Base-by-base conservation (phyloP, 1,140 invertebrate genomes). In the Bombus pyrosoma region DNA sequence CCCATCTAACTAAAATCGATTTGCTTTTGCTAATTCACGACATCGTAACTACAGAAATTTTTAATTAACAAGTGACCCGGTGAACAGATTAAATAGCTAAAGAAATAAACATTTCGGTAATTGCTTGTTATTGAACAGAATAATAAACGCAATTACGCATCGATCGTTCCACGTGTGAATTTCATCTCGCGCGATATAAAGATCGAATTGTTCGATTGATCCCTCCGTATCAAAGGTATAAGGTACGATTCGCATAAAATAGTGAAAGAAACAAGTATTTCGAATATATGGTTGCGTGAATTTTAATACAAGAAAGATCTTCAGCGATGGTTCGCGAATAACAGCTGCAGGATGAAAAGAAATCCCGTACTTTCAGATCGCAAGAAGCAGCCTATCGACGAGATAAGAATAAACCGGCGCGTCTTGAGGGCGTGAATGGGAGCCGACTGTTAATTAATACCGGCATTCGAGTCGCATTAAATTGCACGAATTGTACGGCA, bases 61-160 rank as follows among this genome's bases (percentile, higher is more conserved):
- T 18, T 53, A 53, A 53, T 53, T 53, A 22, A 53, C 5, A 22
- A 53, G 47, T 8, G 47, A 53, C 18, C 47, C 22, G 47, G 0
- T 22, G 47, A 53, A 53, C 1, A 22, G 1, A 53, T 53, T 22
- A 22, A 53, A 22, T 22, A 53, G 47, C 47, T 53, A 53, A 53
- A 53, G 18, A 22, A 22, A 22, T 6, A 22, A 53, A 18, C 47
- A 53, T 53, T 22, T 53, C 18, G 47, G 0, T 53, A 22, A 18
- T 22, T 22, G 18, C 1, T 53, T 53, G 47, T 89, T 85, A 92
- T 91, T 92, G 91, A 91, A 80, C 87, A 71, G 91, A 91, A 92
- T 92, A 91, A 94, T 92, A 91, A 88, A 89, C 87, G 88, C 90
- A 90, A 93, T 93, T 91, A 92, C 83, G 53, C 87, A 68, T 64